phyloP scores from a whole-genome alignment of 2,888 invertebrate genomes.

The Melanotus villosus region DNA sequence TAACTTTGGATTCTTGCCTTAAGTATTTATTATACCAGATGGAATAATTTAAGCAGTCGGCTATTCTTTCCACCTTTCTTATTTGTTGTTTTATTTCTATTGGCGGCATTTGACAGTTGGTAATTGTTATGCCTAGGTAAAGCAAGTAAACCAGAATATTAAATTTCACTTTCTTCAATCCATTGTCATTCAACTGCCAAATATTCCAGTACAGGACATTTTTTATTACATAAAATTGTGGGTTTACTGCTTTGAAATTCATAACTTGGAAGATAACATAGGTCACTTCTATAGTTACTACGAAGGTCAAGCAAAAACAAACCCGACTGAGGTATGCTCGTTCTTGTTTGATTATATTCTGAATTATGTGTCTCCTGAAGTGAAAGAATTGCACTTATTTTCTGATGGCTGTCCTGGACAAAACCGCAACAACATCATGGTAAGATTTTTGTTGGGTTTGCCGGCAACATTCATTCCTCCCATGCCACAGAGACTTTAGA shows the following conservation, averaged over 20 bases:
- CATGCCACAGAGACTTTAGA: conserved; percentile 22
- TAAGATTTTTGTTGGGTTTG: conserved; percentile 11
- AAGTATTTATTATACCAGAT: too few relatives aligned
- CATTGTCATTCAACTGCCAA: too few relatives aligned
- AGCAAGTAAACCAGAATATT: too few relatives aligned
- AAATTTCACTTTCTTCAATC: too few relatives aligned
- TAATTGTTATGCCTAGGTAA: too few relatives aligned
- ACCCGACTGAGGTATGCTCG: conserved; percentile 30
- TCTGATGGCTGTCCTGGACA: conserved; percentile 36
- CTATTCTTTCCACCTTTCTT: too few relatives aligned
- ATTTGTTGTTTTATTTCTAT: too few relatives aligned
- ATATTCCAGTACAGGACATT: conserved; percentile 50
- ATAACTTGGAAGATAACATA: conserved; percentile 40
- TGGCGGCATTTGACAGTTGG: too few relatives aligned
- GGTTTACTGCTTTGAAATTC: conserved; percentile 44
- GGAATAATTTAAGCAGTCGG: too few relatives aligned
- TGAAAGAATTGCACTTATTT: conserved; percentile 39
- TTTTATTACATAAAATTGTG: conserved; percentile 51
- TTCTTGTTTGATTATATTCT: conserved; percentile 25
- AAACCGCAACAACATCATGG: conserved; percentile 37
- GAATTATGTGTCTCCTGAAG: not conserved
- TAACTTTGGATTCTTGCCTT: too few relatives aligned
- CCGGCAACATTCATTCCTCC: conserved; percentile 18
- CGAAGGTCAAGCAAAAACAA: conserved; percentile 36
- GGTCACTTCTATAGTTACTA: conserved; percentile 36